These are phyloP conservation scores for Eurystomus glaucurus DNA, from an alignment of 2,797 vertebrate species.

Conservation along the genomic window DNA sequence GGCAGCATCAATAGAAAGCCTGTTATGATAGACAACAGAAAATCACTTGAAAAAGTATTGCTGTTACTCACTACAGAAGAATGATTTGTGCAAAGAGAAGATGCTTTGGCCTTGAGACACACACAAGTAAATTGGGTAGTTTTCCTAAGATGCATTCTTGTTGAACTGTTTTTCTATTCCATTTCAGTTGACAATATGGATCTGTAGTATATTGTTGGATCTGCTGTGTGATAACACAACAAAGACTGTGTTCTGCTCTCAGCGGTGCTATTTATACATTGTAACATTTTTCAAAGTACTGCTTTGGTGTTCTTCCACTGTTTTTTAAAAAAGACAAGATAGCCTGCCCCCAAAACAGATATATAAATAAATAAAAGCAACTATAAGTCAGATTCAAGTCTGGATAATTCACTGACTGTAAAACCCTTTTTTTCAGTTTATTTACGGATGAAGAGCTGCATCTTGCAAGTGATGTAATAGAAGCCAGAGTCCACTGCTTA, in stretches of 20 bases:
- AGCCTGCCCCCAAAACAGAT: neutral
- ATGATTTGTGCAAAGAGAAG: conserved; percentile 68
- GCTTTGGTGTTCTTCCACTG: conserved; percentile 13
- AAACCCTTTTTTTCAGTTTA: neutral
- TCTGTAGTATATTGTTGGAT: conserved; percentile 73
- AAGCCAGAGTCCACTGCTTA: neutral
- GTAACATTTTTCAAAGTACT: conserved; percentile 59
- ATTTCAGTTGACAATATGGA: conserved; percentile 72
- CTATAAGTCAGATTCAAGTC: neutral
- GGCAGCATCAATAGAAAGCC: conserved; percentile 35
- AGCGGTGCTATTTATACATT: conserved; percentile 52
- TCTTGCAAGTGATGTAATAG: neutral
- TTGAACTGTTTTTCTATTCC: conserved; percentile 69
- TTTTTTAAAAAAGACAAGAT: neutral
- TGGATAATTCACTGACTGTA: neutral
- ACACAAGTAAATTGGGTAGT: conserved; percentile 70
- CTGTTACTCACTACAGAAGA: conserved; percentile 67
- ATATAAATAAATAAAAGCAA: neutral
- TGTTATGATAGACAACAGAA: conserved; percentile 62
- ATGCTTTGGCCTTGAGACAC: conserved; percentile 73
- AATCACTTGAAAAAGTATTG: conserved; percentile 62
- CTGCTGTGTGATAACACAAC: conserved; percentile 66
- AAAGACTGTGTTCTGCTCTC: conserved; percentile 65
- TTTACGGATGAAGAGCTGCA: neutral
- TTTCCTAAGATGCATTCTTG: conserved; percentile 72